Percentiles rank a stretch among this genome's conserved stretches.
phyloP scores from a whole-genome alignment of 2,797 vertebrate species.

The Gorsachius magnificus region DNA sequence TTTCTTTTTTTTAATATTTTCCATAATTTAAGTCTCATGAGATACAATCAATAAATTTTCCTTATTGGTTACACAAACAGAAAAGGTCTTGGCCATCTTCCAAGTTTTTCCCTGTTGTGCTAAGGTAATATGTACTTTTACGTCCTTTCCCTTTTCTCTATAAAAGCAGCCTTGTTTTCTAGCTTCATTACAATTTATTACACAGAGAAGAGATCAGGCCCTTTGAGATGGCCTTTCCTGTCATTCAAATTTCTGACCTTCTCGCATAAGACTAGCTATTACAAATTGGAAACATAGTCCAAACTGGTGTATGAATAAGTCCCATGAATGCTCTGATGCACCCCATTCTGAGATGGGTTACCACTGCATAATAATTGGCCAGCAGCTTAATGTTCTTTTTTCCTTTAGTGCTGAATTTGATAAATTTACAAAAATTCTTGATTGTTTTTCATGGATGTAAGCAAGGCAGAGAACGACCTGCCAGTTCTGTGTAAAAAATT shows the following conservation, averaged over 20 bases:
- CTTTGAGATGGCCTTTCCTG: background rate
- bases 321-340: background rate
- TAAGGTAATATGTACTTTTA: background rate
- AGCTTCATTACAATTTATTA: background rate
- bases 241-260: background rate
- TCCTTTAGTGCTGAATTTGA: background rate
- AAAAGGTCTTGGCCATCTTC: background rate
- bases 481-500: background rate
- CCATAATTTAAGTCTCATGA: background rate
- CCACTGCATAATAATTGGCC: background rate
- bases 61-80: background rate
- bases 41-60: background rate
- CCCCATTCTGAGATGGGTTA: background rate
- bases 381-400: background rate
- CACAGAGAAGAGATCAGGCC: background rate
- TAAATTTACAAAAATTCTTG: background rate
- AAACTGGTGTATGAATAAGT: background rate
- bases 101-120: background rate
- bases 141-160: background rate
- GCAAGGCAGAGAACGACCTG: background rate
- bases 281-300: background rate
- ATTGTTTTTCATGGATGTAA: background rate
- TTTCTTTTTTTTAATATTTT: background rate
- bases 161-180: background rate
- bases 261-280: background rate